Conservation (phyloP, 2,113 vertebrate species). For the Urocynchramus pylzowi region DNA sequence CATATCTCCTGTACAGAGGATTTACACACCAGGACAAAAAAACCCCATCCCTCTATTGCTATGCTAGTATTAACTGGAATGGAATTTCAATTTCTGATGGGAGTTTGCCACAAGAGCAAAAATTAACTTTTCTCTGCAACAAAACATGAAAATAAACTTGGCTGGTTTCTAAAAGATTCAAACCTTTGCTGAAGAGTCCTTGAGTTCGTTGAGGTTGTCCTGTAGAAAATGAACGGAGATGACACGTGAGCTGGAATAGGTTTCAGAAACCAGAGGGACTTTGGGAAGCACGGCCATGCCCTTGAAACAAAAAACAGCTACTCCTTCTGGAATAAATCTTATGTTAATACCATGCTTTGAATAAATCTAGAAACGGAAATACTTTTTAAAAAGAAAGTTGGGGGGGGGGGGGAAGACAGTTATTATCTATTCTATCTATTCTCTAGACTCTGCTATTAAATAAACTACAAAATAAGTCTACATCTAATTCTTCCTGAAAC, state of each 20-base stretch:
- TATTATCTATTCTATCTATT: constrained; percentile 16
- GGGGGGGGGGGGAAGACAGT: not conserved
- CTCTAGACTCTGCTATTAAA: constrained; percentile 28
- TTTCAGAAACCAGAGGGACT: constrained; percentile 84
- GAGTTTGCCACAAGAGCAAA: not conserved
- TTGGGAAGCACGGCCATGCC: constrained; percentile 77
- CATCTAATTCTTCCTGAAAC: constrained; percentile 7
- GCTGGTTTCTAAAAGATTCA: constrained; percentile 72
- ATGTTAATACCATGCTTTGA: constrained; percentile 67
- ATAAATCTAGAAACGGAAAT: constrained; percentile 26
- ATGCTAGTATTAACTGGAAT: not conserved
- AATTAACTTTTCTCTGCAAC: not conserved
- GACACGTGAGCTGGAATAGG: constrained; percentile 96
- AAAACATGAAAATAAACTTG: not conserved
- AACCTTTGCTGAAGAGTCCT: constrained; percentile 97
- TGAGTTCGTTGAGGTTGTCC: constrained; percentile 98
- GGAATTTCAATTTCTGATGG: not conserved
- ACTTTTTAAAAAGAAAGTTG: not conserved
- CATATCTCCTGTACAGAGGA: not conserved
- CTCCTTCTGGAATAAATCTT: constrained; percentile 85
- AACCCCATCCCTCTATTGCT: not conserved
- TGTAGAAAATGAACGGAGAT: constrained; percentile 99
- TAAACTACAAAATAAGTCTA: not conserved
- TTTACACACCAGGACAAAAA: not conserved
- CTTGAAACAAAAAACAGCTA: constrained; percentile 81